These are phyloP conservation scores for Elgonia sp. DNA, from an alignment of 2,888 invertebrate species.

Conservation along the genomic window DNA sequence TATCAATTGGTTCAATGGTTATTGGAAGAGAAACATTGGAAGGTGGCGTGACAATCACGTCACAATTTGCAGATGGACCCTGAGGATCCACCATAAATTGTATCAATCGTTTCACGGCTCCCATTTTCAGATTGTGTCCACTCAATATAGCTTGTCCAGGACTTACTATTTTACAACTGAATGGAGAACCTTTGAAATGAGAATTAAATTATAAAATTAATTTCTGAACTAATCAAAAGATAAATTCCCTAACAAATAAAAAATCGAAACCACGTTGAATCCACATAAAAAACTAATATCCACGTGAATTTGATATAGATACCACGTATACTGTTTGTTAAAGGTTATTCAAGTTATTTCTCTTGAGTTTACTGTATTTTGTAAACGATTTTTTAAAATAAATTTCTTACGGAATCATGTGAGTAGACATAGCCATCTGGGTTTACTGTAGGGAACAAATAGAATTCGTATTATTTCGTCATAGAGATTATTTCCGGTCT, in stretches of 20 bases:
- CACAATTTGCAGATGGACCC: constrained; percentile 83
- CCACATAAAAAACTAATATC: too few species aligned
- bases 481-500: not conserved
- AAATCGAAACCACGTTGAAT: too few species aligned
- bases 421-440: constrained; percentile 93
- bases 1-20: constrained; percentile 90
- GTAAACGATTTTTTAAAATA: too few species aligned
- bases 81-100: constrained; percentile 89
- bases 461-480: constrained; percentile 89
- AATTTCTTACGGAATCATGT: constrained; percentile 85
- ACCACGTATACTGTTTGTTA: too few species aligned
- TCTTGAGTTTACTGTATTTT: too few species aligned
- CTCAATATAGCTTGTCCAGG: constrained; percentile 90
- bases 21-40: constrained; percentile 94
- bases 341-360: too few species aligned
- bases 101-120: constrained; percentile 90
- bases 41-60: constrained; percentile 92
- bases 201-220: too few species aligned
- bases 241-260: too few species aligned
- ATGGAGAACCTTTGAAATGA: constrained; percentile 94
- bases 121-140: constrained; percentile 91
- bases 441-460: constrained; percentile 92
- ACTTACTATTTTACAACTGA: constrained; percentile 94
- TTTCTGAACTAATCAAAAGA: too few species aligned
- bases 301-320: too few species aligned